phyloP scores from a whole-genome alignment of 2,113 vertebrate genomes.

The Melanostigma gelatinosum region DNA sequence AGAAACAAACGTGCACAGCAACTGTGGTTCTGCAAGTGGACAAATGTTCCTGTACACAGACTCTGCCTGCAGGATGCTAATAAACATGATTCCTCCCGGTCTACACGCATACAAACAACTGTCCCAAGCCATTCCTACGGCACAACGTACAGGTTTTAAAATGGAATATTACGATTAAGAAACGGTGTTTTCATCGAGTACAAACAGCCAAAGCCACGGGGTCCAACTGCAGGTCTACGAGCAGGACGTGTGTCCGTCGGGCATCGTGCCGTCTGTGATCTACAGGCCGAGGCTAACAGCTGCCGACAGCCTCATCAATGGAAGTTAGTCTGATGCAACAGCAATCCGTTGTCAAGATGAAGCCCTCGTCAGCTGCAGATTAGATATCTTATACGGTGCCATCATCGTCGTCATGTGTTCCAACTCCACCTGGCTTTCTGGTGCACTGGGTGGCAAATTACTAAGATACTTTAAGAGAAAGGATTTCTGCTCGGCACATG shows the following conservation, averaged over 20 bases:
- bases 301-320: constrained; percentile 41
- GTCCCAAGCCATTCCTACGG: constrained; percentile 33
- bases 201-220: constrained; percentile 46
- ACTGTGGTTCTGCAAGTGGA: constrained; percentile 30
- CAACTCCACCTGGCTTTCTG: constrained; percentile 21
- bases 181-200: constrained; percentile 24
- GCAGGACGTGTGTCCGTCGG: constrained; percentile 23
- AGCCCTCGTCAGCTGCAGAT: constrained; percentile 35
- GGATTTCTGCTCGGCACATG: not conserved
- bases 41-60: constrained; percentile 38
- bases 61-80: constrained; percentile 13
- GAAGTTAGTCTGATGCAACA: constrained; percentile 38
- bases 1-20: constrained; percentile 39
- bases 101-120: constrained; percentile 20
- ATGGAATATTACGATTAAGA: constrained; percentile 26
- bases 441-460: constrained; percentile 8
- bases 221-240: constrained; percentile 41
- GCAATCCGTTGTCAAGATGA: constrained; percentile 41
- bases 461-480: constrained; percentile 2
- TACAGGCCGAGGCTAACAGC: constrained; percentile 20
- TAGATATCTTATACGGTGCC: constrained; percentile 34
- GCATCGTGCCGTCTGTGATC: constrained; percentile 32
- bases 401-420: constrained; percentile 21
- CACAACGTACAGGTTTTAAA: constrained; percentile 38
- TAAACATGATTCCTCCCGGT: constrained; percentile 3